Evolutionary conservation across 2,888 invertebrate genomes (phyloP).

Genomic region (Galerucella nymphaeae): DNA sequence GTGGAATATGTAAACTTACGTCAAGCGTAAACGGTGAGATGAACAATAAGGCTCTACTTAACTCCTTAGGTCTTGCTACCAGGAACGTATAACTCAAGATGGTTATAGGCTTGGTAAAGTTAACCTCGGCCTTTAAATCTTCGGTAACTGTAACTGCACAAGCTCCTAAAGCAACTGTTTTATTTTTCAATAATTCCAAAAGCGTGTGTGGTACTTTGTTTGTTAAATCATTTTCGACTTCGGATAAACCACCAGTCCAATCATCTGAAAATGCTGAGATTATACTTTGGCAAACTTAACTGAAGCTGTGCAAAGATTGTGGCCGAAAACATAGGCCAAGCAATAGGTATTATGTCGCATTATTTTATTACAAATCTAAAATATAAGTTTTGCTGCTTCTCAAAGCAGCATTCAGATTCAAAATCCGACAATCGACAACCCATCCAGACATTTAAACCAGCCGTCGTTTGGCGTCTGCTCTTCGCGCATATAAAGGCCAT

Average conservation of each 20-base stretch:
- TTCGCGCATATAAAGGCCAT: too few species aligned
- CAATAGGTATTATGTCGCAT: too few species aligned
- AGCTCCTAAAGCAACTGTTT: conserved; percentile 70
- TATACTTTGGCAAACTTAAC: neutral
- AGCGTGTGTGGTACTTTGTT: conserved; percentile 55
- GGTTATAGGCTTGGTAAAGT: conserved; percentile 83
- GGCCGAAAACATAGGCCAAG: too few species aligned
- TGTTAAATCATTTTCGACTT: conserved; percentile 23
- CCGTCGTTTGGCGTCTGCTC: too few species aligned
- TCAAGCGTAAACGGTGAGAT: conserved; percentile 82
- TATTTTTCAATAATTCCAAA: conserved; percentile 66
- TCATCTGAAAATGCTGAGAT: neutral
- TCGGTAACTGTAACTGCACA: conserved; percentile 71
- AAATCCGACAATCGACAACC: too few species aligned
- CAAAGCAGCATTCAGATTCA: too few species aligned
- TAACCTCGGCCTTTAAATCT: conserved; percentile 68
- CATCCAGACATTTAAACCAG: too few species aligned
- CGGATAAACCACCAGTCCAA: conserved; percentile 8
- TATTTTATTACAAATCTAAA: too few species aligned
- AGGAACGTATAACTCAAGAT: conserved; percentile 84
- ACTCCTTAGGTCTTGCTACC: conserved; percentile 80
- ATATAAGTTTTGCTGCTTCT: too few species aligned
- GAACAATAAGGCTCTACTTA: conserved; percentile 85
- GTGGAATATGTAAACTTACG: conserved; percentile 63
- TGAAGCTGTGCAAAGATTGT: too few species aligned